Base-by-base conservation (phyloP, 2,113 vertebrate species). In the Ictalurus punctatus region DNA sequence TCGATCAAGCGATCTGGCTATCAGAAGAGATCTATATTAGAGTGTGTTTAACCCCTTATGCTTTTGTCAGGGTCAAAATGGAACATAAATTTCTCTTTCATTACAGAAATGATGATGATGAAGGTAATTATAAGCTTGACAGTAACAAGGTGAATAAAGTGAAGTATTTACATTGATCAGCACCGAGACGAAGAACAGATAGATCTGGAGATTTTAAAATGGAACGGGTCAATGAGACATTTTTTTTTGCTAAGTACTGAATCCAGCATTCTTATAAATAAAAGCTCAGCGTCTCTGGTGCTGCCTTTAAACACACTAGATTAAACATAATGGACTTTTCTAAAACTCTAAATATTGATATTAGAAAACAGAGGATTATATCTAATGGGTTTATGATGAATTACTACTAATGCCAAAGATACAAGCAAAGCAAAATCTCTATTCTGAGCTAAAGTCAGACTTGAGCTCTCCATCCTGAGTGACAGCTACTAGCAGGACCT, bases 11-110 rank as follows among this genome's bases (percentile, higher is more conserved):
- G 92, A 94, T 95, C 92, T 85, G 83, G 87, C 92, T 87, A 94
- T 95, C 93, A 93, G 93, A 94, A 94, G 93, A 94, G 93, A 95
- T 95, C 95, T 88, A 93, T 94, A 93, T 61, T 83, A 40, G 19
- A 61, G 19, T 83, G 81, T 61, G 10, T 25, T 83, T 83, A 56
- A 30, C 27, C 10, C n/a, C 17, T 83, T 54, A 17, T n/a, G 13
- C 17, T 25, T 25, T 44, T 25, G 4, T 27, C 74, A 23, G 27
- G 27, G 54, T 16, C 30, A 23, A 83, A 83, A 83, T 37, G 10
- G 4, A 40, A 83, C 40, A 61, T 30, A 37, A 34, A 30, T 58
- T 30, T 58, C 8, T 83, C 21, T 83, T 25, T 40, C 58, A 14
- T 80, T n/a, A n/a, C 52, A 48, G 37, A 78, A 27, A 30, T 56